A percentile compares a stretch with the other conserved stretches of the same genome.
Conservation (phyloP, 1,140 invertebrate species). For the Procambarus virginalis region DNA sequence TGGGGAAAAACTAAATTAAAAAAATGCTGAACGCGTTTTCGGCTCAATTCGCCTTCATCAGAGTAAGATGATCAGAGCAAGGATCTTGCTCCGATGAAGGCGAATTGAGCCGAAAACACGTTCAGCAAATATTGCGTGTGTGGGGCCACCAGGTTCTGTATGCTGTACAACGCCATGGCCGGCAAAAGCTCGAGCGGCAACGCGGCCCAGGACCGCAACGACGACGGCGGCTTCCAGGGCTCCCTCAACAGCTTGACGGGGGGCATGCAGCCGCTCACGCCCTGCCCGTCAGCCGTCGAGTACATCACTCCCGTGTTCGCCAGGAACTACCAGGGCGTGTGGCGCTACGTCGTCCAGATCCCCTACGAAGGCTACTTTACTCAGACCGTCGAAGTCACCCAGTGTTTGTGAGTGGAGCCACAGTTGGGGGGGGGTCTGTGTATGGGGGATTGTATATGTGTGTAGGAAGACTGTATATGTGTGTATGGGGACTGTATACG, state of each 20-base stretch:
- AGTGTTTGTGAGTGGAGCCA: slow-evolving; percentile 79
- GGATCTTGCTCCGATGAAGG: no score
- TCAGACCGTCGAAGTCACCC: slow-evolving; percentile 93
- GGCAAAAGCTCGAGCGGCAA: slow-evolving; percentile 17
- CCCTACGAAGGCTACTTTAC: slow-evolving; percentile 96
- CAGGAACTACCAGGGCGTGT: slow-evolving; percentile 90
- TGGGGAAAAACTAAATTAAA: no score
- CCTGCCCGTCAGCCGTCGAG: slow-evolving; percentile 92
- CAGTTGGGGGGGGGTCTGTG: no score
- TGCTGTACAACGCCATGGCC: slow-evolving; percentile 64
- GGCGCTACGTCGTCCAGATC: slow-evolving; percentile 95
- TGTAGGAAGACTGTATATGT: no score
- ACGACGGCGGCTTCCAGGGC: slow-evolving; percentile 18
- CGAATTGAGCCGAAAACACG: no score
- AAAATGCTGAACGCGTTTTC: no score
- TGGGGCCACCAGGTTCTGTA: slow-evolving; percentile 56
- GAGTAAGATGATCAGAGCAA: no score
- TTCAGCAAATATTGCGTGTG: no score
- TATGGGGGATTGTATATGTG: no score
- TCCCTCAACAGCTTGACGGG: slow-evolving; percentile 32
- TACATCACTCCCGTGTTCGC: slow-evolving; percentile 95
- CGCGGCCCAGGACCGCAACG: slow-evolving; percentile 19
- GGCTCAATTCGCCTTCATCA: no score
- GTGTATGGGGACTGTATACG: no score
- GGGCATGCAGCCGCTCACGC: slow-evolving; percentile 79